Percentiles rank a stretch among this genome's conserved stretches.
These are phyloP conservation scores for Neocrepidodera transversa DNA, from an alignment of 2,888 invertebrate genomes.

Conservation along the genomic window DNA sequence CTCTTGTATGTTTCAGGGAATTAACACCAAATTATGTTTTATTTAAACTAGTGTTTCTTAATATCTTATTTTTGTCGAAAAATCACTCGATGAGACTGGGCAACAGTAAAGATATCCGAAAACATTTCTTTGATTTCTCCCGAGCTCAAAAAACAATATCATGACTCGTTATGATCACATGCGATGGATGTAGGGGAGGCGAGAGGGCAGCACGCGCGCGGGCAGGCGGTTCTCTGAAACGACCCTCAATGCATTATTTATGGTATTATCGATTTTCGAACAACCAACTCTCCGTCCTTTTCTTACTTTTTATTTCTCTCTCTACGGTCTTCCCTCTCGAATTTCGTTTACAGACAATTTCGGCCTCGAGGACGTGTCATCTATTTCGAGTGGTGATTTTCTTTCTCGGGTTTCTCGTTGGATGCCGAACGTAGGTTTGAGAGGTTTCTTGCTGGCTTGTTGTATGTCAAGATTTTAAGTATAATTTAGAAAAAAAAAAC, in stretches of 20 bases:
- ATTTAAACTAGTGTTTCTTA: too few species aligned
- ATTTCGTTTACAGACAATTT: conserved; percentile 22
- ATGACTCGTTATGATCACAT: conserved; percentile 20
- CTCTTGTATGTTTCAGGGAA: too few species aligned
- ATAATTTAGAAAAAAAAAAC: too few species aligned
- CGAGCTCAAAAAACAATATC: background rate
- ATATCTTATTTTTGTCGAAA: too few species aligned
- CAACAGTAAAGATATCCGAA: too few species aligned
- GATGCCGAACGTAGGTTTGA: background rate
- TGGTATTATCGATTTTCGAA: conserved; percentile 53
- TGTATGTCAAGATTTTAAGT: background rate
- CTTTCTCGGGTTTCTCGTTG: conserved; percentile 5
- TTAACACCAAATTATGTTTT: too few species aligned
- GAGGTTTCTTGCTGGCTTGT: background rate
- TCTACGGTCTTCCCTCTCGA: conserved; percentile 4
- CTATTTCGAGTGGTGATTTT: conserved; percentile 25
- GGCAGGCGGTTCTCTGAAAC: conserved; percentile 30
- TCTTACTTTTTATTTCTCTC: conserved; percentile 25
- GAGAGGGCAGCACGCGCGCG: conserved; percentile 26
- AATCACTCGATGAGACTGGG: too few species aligned
- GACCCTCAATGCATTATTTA: conserved; percentile 52
- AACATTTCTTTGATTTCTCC: background rate
- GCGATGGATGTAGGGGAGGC: conserved; percentile 6
- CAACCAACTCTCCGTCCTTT: conserved; percentile 32
- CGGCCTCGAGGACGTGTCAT: conserved; percentile 23